Conservation (phyloP, 2,797 vertebrate genomes). For the Glyptemys insculpta region DNA sequence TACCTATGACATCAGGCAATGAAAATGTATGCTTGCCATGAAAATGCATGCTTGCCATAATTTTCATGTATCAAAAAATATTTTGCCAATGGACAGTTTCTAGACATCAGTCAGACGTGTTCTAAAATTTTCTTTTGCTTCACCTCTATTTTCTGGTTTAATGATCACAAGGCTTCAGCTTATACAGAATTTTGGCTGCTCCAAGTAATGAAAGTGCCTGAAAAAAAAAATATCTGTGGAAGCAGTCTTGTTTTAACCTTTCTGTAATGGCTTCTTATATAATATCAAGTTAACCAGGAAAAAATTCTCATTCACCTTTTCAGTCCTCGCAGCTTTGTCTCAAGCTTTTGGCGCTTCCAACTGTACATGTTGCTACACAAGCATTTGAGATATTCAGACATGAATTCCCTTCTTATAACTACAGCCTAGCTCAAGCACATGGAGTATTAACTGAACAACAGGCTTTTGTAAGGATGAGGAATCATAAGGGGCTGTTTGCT, state of each 20-base stretch:
- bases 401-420: slow-evolving; percentile 6
- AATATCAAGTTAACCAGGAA: not conserved
- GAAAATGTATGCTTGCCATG: not conserved
- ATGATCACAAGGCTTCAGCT: not conserved
- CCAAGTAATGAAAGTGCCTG: not conserved
- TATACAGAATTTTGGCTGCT: not conserved
- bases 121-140: not conserved
- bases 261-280: not conserved
- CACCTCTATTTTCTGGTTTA: not conserved
- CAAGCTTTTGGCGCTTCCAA: not conserved
- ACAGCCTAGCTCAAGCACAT: not conserved
- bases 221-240: not conserved
- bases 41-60: not conserved
- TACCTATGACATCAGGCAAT: not conserved
- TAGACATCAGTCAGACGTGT: not conserved
- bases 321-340: not conserved
- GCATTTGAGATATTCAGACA: not conserved
- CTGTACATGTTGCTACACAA: not conserved
- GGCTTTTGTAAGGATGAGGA: not conserved
- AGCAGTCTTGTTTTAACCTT: not conserved
- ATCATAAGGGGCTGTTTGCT: not conserved
- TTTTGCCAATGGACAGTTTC: not conserved
- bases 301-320: not conserved
- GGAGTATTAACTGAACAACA: not conserved
- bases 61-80: not conserved